phyloP scores from a whole-genome alignment of 2,113 vertebrate genomes.

The Vulpes lagopus region DNA sequence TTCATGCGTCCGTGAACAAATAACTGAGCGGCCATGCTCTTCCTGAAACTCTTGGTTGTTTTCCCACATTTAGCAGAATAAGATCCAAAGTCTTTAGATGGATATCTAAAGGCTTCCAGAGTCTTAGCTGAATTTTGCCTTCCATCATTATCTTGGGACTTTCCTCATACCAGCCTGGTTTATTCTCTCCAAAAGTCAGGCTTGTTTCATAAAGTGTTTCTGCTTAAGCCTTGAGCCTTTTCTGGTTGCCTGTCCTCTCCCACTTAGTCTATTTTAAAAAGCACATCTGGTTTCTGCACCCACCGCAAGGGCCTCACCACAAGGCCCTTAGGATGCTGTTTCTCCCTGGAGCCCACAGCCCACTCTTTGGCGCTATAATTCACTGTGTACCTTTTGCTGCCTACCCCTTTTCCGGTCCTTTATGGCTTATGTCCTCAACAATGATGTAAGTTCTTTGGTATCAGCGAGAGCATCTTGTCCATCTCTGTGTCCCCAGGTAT shows the following conservation, averaged over 20 bases:
- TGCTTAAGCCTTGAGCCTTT: neutral
- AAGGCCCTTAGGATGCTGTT: neutral
- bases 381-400: neutral
- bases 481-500: neutral
- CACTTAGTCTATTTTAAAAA: neutral
- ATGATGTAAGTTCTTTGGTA: neutral
- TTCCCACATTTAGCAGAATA: neutral
- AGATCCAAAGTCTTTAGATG: neutral
- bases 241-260: neutral
- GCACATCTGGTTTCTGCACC: neutral
- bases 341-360: neutral
- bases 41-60: neutral
- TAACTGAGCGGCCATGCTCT: neutral
- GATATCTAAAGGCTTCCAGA: neutral
- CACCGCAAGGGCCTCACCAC: neutral
- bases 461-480: constrained; percentile 44
- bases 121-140: constrained; percentile 15
- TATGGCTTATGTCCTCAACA: neutral
- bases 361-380: neutral
- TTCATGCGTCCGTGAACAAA: neutral
- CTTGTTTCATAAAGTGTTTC: neutral
- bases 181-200: neutral
- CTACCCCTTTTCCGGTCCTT: neutral
- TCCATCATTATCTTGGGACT: neutral
- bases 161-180: neutral